These are phyloP conservation scores for Phymanthus crucifer DNA, from an alignment of 92 coral and sea anemone genomes.

Conservation along the genomic window DNA sequence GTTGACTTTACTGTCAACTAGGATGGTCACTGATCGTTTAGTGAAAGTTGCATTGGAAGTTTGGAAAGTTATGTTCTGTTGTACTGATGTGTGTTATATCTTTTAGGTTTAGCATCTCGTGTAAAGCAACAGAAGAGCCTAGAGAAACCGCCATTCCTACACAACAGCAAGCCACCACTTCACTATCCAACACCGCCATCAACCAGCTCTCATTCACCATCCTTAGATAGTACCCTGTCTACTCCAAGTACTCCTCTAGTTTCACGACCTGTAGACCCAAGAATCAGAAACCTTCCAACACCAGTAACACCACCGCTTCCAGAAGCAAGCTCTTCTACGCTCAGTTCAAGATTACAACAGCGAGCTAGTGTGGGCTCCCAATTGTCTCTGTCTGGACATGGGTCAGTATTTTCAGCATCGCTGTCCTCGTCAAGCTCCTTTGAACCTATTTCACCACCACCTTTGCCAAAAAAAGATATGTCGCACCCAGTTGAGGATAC, in stretches of 20 bases:
- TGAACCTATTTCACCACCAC: conserved; percentile 93
- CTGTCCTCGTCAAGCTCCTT: conserved; percentile 69
- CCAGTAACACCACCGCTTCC: conserved; percentile 42
- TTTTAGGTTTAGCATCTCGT: conserved; percentile 16
- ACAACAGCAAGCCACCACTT: conserved; percentile 22
- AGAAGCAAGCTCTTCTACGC: not conserved
- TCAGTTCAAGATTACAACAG: conserved; percentile 21
- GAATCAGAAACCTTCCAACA: conserved; percentile 26
- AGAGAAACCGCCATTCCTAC: conserved; percentile 25
- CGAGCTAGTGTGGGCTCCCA: conserved; percentile 26
- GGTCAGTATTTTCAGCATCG: conserved; percentile 42
- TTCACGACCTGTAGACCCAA: conserved; percentile 60
- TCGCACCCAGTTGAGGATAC: conserved; percentile 75
- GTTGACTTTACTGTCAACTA: no score
- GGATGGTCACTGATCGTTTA: no score
- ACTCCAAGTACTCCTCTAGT: conserved; percentile 42
- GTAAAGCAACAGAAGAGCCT: conserved; percentile 17
- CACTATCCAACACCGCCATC: conserved; percentile 93
- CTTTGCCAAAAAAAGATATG: conserved; percentile 33
- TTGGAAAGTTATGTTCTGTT: no score
- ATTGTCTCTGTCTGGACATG: conserved; percentile 23
- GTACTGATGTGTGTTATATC: not conserved
- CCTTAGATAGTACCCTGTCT: conserved; percentile 53
- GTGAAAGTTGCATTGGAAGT: no score
- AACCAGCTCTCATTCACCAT: conserved; percentile 75